Evolutionary conservation across 2,797 vertebrate genomes (phyloP).

Genomic region (Myiotriccus ornatus): DNA sequence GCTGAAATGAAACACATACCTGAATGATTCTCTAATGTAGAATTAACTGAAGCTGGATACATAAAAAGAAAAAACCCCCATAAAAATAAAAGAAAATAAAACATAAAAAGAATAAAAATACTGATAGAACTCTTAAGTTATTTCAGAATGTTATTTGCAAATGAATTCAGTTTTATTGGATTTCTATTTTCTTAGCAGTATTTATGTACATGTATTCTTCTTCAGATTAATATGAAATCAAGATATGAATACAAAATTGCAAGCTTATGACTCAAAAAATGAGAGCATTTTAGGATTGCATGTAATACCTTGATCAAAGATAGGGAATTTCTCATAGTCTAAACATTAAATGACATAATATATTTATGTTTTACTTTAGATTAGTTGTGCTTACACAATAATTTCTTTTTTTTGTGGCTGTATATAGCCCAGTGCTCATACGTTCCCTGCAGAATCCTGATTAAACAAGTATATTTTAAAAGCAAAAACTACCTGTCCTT

Average conservation of each 20-base stretch:
- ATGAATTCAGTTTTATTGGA: neutral
- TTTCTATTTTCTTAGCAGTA: neutral
- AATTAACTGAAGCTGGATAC: neutral
- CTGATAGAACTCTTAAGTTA: neutral
- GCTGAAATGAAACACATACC: neutral
- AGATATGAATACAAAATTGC: neutral
- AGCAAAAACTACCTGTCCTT: neutral
- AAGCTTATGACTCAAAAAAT: neutral
- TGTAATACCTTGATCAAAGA: neutral
- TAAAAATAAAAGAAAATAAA: neutral
- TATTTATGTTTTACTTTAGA: neutral
- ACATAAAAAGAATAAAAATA: neutral
- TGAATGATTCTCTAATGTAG: neutral
- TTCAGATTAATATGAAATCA: neutral
- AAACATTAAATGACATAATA: neutral
- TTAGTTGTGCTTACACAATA: neutral
- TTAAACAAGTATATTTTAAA: neutral
- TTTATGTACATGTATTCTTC: neutral
- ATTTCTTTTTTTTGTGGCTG: neutral
- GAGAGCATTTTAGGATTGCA: neutral
- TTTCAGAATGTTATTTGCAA: neutral
- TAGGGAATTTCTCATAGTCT: neutral
- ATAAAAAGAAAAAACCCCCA: neutral
- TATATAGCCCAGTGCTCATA: neutral
- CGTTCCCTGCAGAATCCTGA: neutral